phyloP scores from a whole-genome alignment of 2,888 invertebrate species.

The Leucoma salicis region DNA sequence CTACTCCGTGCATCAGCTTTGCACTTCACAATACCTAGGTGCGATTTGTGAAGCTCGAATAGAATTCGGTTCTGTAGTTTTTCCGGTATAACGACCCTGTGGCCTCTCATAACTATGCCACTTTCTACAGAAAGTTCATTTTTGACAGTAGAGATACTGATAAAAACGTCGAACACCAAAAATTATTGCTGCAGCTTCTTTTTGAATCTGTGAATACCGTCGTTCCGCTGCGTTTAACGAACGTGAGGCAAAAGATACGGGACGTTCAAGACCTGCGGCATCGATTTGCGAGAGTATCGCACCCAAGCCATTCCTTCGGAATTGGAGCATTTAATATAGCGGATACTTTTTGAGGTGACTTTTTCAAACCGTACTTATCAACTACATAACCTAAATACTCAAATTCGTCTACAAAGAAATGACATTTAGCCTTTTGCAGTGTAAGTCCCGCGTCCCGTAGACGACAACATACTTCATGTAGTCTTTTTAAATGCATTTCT shows the following conservation, averaged over 20 bases:
- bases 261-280: too few relatives aligned
- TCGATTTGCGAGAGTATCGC: too few relatives aligned
- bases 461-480: not conserved
- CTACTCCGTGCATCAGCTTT: constrained; percentile 5
- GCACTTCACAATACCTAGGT: too few relatives aligned
- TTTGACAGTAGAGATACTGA: constrained; percentile 28
- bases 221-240: constrained; percentile 21
- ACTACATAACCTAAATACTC: not conserved
- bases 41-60: not conserved
- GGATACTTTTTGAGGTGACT: not conserved
- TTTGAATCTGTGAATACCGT: constrained; percentile 31
- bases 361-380: not conserved
- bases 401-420: not conserved
- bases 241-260: constrained; percentile 1
- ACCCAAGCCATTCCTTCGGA: not conserved
- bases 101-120: not conserved
- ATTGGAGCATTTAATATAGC: not conserved
- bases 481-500: not conserved
- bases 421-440: not conserved
- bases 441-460: not conserved
- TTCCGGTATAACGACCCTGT: not conserved
- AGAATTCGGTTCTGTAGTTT: not conserved
- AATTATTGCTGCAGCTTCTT: constrained; percentile 34
- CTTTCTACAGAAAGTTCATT: not conserved
- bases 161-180: constrained; percentile 27